Conservation (phyloP, 1,140 invertebrate species). For the Heliconius nattereri region DNA sequence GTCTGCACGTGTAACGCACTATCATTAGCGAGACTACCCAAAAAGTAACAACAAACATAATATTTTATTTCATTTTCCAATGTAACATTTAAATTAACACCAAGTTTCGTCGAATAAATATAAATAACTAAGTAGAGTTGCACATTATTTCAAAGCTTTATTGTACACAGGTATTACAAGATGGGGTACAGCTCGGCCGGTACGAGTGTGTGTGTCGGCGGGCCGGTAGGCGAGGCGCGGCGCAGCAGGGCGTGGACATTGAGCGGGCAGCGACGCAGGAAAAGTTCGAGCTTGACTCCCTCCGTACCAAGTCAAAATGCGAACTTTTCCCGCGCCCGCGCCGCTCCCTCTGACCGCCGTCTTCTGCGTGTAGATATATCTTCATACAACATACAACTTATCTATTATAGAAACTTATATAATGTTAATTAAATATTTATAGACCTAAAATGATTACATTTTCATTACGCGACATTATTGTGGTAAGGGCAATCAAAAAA, state of each 20-base stretch:
- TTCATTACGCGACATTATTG: not conserved
- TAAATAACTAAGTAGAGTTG: not conserved
- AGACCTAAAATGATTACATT: no score
- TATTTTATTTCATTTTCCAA: no score
- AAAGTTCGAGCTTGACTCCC: constrained; percentile 62
- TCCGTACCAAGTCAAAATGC: constrained; percentile 53
- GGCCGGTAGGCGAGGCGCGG: not conserved
- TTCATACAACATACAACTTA: not conserved
- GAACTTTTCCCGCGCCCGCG: constrained; percentile 55
- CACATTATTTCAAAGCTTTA: not conserved
- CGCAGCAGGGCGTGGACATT: not conserved
- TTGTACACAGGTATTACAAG: no score
- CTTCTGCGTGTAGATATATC: not conserved
- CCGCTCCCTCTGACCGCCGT: constrained; percentile 24
- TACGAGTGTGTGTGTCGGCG: not conserved
- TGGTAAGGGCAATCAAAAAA: not conserved
- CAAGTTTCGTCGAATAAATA: not conserved
- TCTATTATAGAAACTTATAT: not conserved
- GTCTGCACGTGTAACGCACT: constrained; percentile 51
- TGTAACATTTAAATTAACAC: no score
- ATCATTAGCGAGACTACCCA: not conserved
- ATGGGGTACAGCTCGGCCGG: not conserved
- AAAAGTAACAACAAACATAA: not conserved
- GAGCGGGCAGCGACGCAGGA: constrained; percentile 52
- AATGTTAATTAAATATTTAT: not conserved